Evolutionary conservation across 1,140 invertebrate genomes (phyloP), one percentile per base, ranked within the genome.

Genomic region (Neelides sp.): DNA sequence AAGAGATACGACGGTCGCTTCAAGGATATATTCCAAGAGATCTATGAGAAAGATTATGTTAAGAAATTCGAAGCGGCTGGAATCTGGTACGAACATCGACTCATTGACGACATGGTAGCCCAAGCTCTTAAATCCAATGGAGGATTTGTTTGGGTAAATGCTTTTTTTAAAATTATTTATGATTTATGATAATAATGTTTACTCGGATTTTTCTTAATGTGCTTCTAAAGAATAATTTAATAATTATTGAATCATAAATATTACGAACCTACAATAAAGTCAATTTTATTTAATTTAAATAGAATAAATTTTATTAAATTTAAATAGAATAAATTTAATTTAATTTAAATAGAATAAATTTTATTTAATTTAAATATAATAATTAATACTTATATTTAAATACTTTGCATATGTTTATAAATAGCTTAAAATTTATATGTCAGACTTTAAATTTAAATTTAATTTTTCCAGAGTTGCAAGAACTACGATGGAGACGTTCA

Each of bases 41-140:
- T 91, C 61, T 91, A 78, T 68, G 77, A 88, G 57, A 77, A 74
- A 49, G 66, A 82, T 2, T 92, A 90, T 71, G 81, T 84, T 67
- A 65, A 69, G 35, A 64, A 83, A 47, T 92, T 79, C 70, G 83
- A 90, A 56, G 75, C 74, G 5, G 72, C 73, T 12, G 79, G 79
- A 41, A 88, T 90, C 57, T 89, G 83, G 82, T 91, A 92, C 66
- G 88, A 92, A 67, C 88, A 92, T 68, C 73, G 88, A n/a, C 69
- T 91, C 22, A 91, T 91, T 63, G 88, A 92, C 66, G 88, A 92
- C 63, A 90, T 89, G 85, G 87, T 92, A 20, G 88, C 88, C 8
- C 86, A 91, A 68, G 80, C 77, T 5, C 70, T 92, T 40, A 92
- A 92, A 69, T 81, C 83, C 19, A 52, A 51, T 36, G 58, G 58